phyloP scores from a whole-genome alignment of 2,888 invertebrate genomes.

The Oxytorus armatus region DNA sequence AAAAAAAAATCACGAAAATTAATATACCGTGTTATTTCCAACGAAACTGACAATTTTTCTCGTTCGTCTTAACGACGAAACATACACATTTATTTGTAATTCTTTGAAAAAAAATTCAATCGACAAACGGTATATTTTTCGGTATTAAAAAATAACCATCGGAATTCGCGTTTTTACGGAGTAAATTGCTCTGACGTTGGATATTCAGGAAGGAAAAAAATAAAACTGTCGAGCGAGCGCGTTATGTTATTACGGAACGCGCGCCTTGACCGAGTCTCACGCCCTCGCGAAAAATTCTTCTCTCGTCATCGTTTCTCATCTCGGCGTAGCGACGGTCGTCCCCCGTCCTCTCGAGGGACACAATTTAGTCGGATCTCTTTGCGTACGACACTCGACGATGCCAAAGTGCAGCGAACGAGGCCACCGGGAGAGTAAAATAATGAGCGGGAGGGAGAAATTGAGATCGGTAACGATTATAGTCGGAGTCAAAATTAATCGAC shows the following conservation, averaged over 20 bases:
- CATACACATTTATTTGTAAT: too few relatives aligned
- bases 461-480: conserved; percentile 41
- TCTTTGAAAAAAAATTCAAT: not conserved
- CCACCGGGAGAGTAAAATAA: conserved; percentile 39
- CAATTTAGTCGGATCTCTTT: conserved; percentile 64
- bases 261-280: conserved; percentile 67
- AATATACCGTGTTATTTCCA: not conserved
- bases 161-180: not conserved
- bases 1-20: not conserved
- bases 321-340: conserved; percentile 12
- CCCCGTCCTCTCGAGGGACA: conserved; percentile 15
- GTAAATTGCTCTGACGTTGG: not conserved
- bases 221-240: not conserved
- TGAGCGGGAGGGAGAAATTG: conserved; percentile 27
- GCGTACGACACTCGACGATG: conserved; percentile 60
- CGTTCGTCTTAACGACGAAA: too few relatives aligned
- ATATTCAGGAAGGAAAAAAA: not conserved
- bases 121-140: not conserved
- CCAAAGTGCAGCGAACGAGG: conserved; percentile 57
- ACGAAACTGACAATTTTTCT: not conserved
- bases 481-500: conserved; percentile 48
- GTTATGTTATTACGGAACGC: conserved; percentile 34
- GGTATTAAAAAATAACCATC: not conserved
- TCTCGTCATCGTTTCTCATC: conserved; percentile 33
- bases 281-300: conserved; percentile 65